Evolutionary conservation across 2,888 invertebrate genomes (phyloP).

Genomic region (Pherbina coryleti): DNA sequence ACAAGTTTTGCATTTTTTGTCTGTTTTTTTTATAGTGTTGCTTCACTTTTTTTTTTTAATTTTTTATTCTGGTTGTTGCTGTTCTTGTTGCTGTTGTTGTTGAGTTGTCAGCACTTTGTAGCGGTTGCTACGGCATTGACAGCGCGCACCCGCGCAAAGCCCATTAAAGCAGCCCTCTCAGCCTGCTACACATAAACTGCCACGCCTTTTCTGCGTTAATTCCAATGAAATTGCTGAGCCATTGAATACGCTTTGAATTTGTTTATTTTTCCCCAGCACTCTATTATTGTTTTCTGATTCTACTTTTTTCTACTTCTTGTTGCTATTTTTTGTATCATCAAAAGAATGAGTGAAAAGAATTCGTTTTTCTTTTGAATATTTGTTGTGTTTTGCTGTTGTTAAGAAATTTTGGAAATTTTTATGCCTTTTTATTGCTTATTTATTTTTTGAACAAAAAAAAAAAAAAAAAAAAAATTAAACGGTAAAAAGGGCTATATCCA

Average conservation of each 20-base stretch:
- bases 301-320: background rate
- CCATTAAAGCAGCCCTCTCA: background rate
- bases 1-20: conserved; percentile 1
- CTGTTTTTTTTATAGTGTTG: background rate
- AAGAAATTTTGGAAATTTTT: no score
- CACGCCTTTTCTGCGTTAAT: conserved; percentile 66
- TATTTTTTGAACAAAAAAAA: background rate
- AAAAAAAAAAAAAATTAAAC: background rate
- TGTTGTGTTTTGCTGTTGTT: no score
- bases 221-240: conserved; percentile 53
- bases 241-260: conserved; percentile 40
- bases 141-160: conserved; percentile 41
- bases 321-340: background rate
- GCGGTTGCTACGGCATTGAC: conserved; percentile 41
- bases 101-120: conserved; percentile 12
- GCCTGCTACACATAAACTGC: conserved; percentile 44
- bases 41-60: background rate
- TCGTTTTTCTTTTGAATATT: no score
- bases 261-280: background rate
- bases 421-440: no score
- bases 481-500: no score
- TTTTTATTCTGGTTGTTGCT: conserved; percentile 16
- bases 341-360: no score
- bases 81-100: conserved; percentile 20
- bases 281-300: no score